Conservation (phyloP, 2,113 vertebrate genomes). For the Mirounga angustirostris region DNA sequence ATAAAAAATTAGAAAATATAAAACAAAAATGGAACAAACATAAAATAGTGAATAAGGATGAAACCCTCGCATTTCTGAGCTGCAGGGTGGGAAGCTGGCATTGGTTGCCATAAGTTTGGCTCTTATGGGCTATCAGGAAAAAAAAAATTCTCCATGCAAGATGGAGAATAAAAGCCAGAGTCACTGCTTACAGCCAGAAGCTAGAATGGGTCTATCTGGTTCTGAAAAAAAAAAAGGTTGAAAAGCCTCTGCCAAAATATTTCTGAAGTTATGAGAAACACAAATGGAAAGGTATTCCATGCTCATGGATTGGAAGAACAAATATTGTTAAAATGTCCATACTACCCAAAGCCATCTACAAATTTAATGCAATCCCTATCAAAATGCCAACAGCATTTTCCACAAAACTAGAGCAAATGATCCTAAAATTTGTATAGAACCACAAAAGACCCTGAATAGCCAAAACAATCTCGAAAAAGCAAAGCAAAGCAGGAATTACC, state of each 20-base stretch:
- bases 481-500: background rate
- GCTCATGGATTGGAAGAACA: background rate
- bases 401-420: background rate
- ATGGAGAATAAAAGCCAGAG: slow-evolving; percentile 43
- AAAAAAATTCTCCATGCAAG: slow-evolving; percentile 40
- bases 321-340: background rate
- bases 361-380: background rate
- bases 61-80: slow-evolving; percentile 5
- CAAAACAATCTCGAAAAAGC: background rate
- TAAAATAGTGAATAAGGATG: background rate
- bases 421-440: background rate
- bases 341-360: background rate
- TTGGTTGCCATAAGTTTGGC: background rate
- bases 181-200: background rate
- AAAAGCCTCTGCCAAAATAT: background rate
- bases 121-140: background rate
- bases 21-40: background rate
- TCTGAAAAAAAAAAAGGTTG: background rate
- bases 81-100: background rate
- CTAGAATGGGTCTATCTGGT: background rate
- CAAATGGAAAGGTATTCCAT: background rate
- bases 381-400: background rate
- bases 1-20: background rate
- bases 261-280: background rate
- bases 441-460: background rate